Evolutionary conservation across 2,888 invertebrate genomes (phyloP).

Genomic region (Drosophila antonietae): DNA sequence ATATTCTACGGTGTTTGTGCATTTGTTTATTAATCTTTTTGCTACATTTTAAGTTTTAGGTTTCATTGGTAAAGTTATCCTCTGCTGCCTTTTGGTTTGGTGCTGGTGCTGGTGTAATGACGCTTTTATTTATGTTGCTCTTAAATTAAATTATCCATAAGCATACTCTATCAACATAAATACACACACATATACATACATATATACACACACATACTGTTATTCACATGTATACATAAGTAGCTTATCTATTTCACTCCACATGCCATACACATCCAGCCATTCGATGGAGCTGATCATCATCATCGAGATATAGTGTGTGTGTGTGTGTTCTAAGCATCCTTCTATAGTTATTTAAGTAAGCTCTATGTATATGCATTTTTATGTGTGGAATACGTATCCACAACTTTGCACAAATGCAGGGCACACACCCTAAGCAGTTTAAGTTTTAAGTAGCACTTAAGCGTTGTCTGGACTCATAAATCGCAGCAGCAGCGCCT

Average conservation of each 20-base stretch:
- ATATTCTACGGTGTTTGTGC: conserved; percentile 61
- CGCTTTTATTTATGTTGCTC: conserved; percentile 64
- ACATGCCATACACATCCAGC: conserved; percentile 49
- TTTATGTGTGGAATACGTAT: conserved; percentile 16
- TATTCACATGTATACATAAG: conserved; percentile 20
- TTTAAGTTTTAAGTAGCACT: conserved; percentile 81
- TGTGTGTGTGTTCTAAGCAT: conserved; percentile 57
- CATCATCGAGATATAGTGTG: conserved; percentile 80
- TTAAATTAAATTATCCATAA: conserved; percentile 38
- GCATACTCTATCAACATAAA: conserved; percentile 2
- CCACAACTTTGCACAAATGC: conserved; percentile 28
- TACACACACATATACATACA: conserved; percentile 11
- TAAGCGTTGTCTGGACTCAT: conserved; percentile 73
- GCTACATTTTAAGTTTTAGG: conserved; percentile 40
- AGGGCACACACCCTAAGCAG: conserved; percentile 63
- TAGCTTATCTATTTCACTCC: conserved; percentile 42
- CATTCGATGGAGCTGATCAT: conserved; percentile 74
- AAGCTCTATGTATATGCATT: conserved; percentile 28
- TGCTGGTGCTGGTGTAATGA: conserved; percentile 64
- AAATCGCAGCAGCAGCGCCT: conserved; percentile 65
- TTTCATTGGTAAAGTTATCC: conserved; percentile 60
- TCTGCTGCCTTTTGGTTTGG: conserved; percentile 71
- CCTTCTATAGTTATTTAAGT: conserved; percentile 57
- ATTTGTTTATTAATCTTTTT: conserved; percentile 48
- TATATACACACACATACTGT: neutral